phyloP scores from a whole-genome alignment of 2,888 invertebrate genomes.

The Lissocephala sabroskyi region DNA sequence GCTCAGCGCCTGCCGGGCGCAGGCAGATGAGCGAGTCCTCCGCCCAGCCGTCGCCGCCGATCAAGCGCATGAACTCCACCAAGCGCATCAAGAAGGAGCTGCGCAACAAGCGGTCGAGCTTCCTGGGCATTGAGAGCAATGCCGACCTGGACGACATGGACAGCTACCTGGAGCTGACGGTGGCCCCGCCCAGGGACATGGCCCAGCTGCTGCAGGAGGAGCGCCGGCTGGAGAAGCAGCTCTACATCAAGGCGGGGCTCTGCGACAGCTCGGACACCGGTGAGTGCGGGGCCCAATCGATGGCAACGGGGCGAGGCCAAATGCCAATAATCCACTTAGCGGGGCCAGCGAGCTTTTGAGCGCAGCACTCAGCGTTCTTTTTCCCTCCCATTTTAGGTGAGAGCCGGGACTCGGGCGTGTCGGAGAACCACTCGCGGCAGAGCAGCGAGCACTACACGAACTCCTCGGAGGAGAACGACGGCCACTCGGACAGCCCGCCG shows the following conservation, averaged over 20 bases:
- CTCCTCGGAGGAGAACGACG: slow-evolving; percentile 80
- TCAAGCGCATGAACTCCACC: slow-evolving; percentile 85
- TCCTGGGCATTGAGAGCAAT: slow-evolving; percentile 86
- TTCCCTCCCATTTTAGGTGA: too few species aligned
- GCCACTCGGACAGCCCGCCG: slow-evolving; percentile 70
- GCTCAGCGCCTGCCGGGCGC: slow-evolving; percentile 14
- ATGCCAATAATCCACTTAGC: slow-evolving; percentile 63
- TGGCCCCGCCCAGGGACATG: slow-evolving; percentile 85
- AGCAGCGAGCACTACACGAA: slow-evolving; percentile 86
- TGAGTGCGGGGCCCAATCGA: slow-evolving; percentile 34
- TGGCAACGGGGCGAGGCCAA: slow-evolving; percentile 30
- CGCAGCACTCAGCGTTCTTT: background rate
- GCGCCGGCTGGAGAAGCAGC: slow-evolving; percentile 82
- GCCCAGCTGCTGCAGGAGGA: slow-evolving; percentile 86
- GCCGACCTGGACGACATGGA: slow-evolving; percentile 76
- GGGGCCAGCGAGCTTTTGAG: slow-evolving; percentile 8
- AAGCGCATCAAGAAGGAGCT: slow-evolving; percentile 90
- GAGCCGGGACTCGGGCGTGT: slow-evolving; percentile 85
- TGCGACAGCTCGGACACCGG: slow-evolving; percentile 79
- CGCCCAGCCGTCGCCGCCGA: slow-evolving; percentile 69
- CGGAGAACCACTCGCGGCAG: slow-evolving; percentile 83
- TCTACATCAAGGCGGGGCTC: slow-evolving; percentile 81
- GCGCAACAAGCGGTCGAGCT: slow-evolving; percentile 86
- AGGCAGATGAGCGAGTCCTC: slow-evolving; percentile 26
- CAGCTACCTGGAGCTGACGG: slow-evolving; percentile 78